These are phyloP conservation scores for Onchidella celtica DNA, from an alignment of 2,888 invertebrate genomes.

Conservation along the genomic window DNA sequence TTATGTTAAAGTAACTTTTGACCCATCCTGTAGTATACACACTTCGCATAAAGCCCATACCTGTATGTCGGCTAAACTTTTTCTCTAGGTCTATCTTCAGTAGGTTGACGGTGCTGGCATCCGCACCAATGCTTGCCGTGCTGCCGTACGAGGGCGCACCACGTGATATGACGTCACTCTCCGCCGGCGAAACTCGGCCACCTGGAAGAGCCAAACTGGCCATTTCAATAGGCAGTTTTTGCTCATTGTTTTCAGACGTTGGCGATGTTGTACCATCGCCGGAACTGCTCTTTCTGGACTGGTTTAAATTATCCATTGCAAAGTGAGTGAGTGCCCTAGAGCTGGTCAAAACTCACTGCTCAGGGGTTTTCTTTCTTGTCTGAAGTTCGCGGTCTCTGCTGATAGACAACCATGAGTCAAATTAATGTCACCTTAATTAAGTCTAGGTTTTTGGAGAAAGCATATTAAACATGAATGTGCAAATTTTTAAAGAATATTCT, in stretches of 20 bases:
- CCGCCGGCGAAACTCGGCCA: background rate
- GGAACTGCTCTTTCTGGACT: background rate
- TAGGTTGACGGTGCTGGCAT: slow-evolving; percentile 67
- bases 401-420: too few relatives aligned
- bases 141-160: slow-evolving; percentile 21
- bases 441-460: too few relatives aligned
- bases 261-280: background rate
- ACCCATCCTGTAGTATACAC: too few relatives aligned
- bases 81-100: slow-evolving; percentile 66
- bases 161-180: slow-evolving; percentile 5
- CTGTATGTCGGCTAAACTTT: slow-evolving; percentile 66
- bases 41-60: too few relatives aligned
- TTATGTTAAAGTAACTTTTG: too few relatives aligned
- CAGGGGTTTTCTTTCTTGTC: too few relatives aligned
- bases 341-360: too few relatives aligned
- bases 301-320: slow-evolving; percentile 3
- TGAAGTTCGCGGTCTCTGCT: too few relatives aligned
- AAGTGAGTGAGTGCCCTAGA: background rate
- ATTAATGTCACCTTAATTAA: too few relatives aligned
- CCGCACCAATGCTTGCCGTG: slow-evolving; percentile 60
- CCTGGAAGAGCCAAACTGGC: slow-evolving; percentile 4
- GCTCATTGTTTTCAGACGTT: background rate
- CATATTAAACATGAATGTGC: too few relatives aligned
- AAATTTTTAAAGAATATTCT: too few relatives aligned
- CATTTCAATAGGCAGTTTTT: slow-evolving; percentile 24